These are phyloP conservation scores for Notamacropus eugenii DNA, from an alignment of 2,797 vertebrate genomes.

Conservation along the genomic window DNA sequence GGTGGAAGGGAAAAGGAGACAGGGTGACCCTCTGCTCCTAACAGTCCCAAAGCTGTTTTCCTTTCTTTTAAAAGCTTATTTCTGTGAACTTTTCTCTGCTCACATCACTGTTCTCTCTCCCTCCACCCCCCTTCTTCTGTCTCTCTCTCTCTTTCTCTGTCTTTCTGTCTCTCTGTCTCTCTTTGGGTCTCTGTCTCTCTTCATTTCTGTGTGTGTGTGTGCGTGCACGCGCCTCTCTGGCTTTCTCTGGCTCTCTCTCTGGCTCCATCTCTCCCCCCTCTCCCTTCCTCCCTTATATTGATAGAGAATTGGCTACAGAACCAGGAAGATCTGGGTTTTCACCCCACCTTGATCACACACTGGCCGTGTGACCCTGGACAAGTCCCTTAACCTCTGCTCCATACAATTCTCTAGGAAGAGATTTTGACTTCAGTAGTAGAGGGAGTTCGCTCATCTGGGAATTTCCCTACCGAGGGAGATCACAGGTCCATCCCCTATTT, in stretches of 20 bases:
- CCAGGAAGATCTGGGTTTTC: background rate
- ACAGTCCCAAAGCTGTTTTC: background rate
- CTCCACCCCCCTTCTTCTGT: background rate
- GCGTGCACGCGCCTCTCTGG: too few relatives aligned
- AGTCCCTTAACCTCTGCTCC: background rate
- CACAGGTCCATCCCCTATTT: background rate
- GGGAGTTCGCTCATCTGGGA: background rate
- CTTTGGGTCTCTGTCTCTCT: too few relatives aligned
- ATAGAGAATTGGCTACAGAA: background rate
- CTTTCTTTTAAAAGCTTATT: background rate
- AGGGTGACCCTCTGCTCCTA: background rate
- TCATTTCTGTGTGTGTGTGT: too few relatives aligned
- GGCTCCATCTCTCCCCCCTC: fast-evolving
- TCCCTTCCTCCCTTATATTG: background rate
- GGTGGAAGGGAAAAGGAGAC: background rate
- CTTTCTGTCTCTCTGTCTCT: too few relatives aligned
- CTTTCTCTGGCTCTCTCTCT: too few relatives aligned
- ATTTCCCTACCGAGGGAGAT: background rate
- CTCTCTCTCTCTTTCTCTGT: too few relatives aligned
- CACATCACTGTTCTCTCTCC: background rate
- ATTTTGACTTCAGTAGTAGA: background rate
- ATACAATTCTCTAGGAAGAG: background rate
- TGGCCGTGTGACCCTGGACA: background rate
- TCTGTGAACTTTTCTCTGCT: background rate
- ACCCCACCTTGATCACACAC: background rate